Percentiles rank a stretch among this genome's conserved stretches.
Evolutionary conservation across 2,113 vertebrate genomes (phyloP).

Genomic region (Cyphomyrus discorhynchus): DNA sequence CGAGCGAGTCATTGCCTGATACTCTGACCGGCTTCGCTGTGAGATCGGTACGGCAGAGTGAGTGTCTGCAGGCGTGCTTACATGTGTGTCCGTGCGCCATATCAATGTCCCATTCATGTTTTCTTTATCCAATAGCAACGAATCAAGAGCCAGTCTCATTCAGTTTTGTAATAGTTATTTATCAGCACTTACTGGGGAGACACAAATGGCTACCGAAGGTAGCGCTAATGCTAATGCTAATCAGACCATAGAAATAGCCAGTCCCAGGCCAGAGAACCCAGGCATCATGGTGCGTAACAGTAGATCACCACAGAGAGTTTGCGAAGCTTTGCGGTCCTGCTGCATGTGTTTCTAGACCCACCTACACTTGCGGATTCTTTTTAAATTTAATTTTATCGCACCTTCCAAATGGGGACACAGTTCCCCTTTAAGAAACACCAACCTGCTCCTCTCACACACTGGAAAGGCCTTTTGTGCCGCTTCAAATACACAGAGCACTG

Average conservation of each 20-base stretch:
- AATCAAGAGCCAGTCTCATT: neutral
- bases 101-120: neutral
- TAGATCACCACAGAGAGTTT: neutral
- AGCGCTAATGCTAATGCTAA: neutral
- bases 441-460: conserved; percentile 14
- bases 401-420: neutral
- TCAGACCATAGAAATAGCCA: neutral
- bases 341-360: neutral
- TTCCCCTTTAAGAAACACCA: conserved; percentile 7
- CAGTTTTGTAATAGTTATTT: neutral
- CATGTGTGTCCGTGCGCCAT: neutral
- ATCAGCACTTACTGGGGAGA: neutral
- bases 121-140: neutral
- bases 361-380: neutral
- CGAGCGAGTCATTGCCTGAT: neutral
- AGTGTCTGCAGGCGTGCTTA: conserved; percentile 7
- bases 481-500: conserved; percentile 31
- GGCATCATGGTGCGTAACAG: neutral
- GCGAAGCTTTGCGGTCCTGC: neutral
- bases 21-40: neutral
- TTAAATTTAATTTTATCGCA: neutral
- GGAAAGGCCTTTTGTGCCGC: conserved; percentile 52
- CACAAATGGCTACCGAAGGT: neutral
- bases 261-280: neutral
- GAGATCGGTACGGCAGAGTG: neutral